Evolutionary conservation across 2,888 invertebrate species (phyloP), one percentile per base, ranked within the genome.

Genomic region (Entomobrya multifasciata): DNA sequence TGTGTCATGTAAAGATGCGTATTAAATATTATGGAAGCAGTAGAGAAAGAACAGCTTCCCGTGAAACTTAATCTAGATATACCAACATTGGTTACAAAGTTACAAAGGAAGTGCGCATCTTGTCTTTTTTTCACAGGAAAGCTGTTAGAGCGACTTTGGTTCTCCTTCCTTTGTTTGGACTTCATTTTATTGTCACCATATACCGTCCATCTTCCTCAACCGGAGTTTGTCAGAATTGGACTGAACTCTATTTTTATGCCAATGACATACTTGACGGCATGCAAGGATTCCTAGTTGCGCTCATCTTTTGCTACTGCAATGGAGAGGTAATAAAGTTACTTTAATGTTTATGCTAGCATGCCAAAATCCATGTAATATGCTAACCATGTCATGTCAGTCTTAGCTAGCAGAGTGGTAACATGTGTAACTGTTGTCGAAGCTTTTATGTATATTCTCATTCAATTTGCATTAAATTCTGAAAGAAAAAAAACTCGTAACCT

Each of bases 141-240:
- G 93, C 93, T 8, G 93, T 93, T 30, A 91, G 93, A 8, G 93
- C 93, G 1, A 93, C 93, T 0, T 88, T 93, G 82, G 92, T 93
- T 76, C 91, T 94, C 79, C 92, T 93, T 86, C 94, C 94, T 2
- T 92, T 94, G 55, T 93, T 94, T 90, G 94, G 94, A 3, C 92
- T 93, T 0, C 93, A 93, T 90, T 93, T 93, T 89, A 90, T 77
- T 70, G 67, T 85, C 30, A 85, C 77, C 5, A 85, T 85, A 47
- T 85, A 78, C 72, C 74, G 80, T 78, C 70, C 82, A 82, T 60
- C 81, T 77, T 84, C 87, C 47, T 72, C 85, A 20, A 44, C 55
- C n/a, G 81, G 88, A 67, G 86, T 82, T 70, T 89, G 89, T 57
- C 76, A 79, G 41, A 89, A 90, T 15, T 91, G 92, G 90, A 91